Evolutionary conservation across 2,888 invertebrate species (phyloP), one percentile per base, ranked within the genome.

Genomic region (Cylloceria caligata): DNA sequence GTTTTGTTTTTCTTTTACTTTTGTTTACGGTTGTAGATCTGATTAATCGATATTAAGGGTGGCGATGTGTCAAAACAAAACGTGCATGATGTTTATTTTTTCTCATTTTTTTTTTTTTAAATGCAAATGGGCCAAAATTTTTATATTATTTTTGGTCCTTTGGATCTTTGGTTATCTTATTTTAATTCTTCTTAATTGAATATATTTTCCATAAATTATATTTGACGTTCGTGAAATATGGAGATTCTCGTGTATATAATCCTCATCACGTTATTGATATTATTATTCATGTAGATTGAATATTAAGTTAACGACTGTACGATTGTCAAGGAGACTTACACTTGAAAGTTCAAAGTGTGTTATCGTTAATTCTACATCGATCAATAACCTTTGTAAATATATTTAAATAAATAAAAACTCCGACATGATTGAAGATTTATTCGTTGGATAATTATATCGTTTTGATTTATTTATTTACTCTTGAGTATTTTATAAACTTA

Each of bases 371-470:
- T 76, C 83, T 87, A 85, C 85, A 86, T 86, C 83, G 76, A 83
- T 83, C 84, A 65, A 83, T 84, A 72, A 81, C 74, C 81, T 85
- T 84, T 89, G 88, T 89, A 89, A 89, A 89, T 89, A 87, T 85
- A 84, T 84, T 86, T 86, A 79, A 80, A 60, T 62, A 80, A 77
- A 88, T 88, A 88, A 89, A 89, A 88, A 81, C 85, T 83, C 76
- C 78, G 77, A 84, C 67, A 78, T 79, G 72, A 82, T 71, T 75
- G 79, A 82, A 83, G 11, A 13, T 16, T 73, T 60, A 21, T 39
- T 21, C n/a, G n/a, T n/a, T n/a, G n/a, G n/a, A n/a, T n/a, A n/a
- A n/a, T n/a, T n/a, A n/a, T n/a, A n/a, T n/a, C n/a, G n/a, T n/a
- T n/a, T n/a, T n/a, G n/a, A n/a, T n/a, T n/a, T n/a, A n/a, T n/a